Percentiles rank a stretch among this genome's conserved stretches.
Evolutionary conservation across 2,888 invertebrate genomes (phyloP).

Genomic region (Neoscelio sp.): DNA sequence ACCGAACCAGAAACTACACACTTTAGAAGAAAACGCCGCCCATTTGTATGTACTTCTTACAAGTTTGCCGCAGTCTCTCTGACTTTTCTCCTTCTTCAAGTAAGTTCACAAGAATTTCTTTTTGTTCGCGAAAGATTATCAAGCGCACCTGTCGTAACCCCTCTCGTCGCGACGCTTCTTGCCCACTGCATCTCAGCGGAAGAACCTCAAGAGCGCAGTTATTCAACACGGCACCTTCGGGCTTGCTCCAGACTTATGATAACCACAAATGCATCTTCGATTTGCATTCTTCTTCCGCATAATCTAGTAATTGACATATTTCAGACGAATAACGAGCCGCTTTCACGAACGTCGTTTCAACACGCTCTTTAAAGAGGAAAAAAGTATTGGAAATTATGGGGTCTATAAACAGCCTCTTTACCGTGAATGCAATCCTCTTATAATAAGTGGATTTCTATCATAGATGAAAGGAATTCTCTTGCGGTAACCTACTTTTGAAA

Average conservation of each 20-base stretch:
- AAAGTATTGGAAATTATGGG: too few species aligned
- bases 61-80: constrained; percentile 19
- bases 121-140: constrained; percentile 46
- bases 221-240: constrained; percentile 34
- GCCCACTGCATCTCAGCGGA: background rate
- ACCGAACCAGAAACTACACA: constrained; percentile 15
- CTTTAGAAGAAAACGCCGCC: background rate
- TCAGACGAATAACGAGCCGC: constrained; percentile 8
- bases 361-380: too few species aligned
- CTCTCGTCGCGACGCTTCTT: constrained; percentile 12
- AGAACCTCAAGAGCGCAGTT: constrained; percentile 42
- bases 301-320: constrained; percentile 60
- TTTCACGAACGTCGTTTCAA: too few species aligned
- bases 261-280: constrained; percentile 55
- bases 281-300: constrained; percentile 53
- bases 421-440: constrained; percentile 5
- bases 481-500: too few species aligned
- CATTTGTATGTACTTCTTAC: constrained; percentile 3
- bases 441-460: background rate
- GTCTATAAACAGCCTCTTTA: background rate
- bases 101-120: constrained; percentile 55
- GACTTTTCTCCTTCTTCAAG: constrained; percentile 31
- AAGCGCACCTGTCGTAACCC: constrained; percentile 36
- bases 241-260: constrained; percentile 42
- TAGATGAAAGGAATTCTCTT: background rate